Percentiles rank a stretch among this genome's conserved stretches.
Evolutionary conservation across 2,113 vertebrate species (phyloP).

Genomic region (Oreotrochilus melanogaster): DNA sequence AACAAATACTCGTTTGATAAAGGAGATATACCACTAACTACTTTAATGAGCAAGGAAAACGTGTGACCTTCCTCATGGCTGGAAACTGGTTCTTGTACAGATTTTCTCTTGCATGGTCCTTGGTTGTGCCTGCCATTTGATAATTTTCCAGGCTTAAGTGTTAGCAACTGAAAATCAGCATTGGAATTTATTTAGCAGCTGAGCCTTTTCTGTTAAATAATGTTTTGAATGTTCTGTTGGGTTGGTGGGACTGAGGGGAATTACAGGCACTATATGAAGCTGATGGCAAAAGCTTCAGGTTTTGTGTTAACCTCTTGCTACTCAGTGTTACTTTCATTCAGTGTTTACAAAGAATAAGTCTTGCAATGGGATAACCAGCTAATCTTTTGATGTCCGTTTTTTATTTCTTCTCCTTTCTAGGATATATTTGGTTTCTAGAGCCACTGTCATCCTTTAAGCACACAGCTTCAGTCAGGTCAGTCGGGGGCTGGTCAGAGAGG

Average conservation of each 20-base stretch:
- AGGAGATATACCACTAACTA: conserved; percentile 36
- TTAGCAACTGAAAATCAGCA: background rate
- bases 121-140: background rate
- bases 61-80: background rate
- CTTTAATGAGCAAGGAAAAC: background rate
- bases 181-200: background rate
- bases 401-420: background rate
- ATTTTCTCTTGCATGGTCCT: background rate
- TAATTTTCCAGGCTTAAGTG: background rate
- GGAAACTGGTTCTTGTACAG: background rate
- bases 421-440: background rate
- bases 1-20: background rate
- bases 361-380: background rate
- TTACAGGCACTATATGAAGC: background rate
- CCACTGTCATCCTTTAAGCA: background rate
- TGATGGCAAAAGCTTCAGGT: background rate
- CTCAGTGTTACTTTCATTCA: conserved; percentile 38
- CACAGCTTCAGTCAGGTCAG: background rate
- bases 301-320: background rate
- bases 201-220: background rate
- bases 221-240: background rate
- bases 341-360: background rate
- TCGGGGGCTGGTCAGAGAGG: background rate
- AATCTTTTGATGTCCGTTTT: background rate
- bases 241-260: background rate